Evolutionary conservation across 2,113 vertebrate species (phyloP).

Genomic region (Rhinichthys klamathensis): DNA sequence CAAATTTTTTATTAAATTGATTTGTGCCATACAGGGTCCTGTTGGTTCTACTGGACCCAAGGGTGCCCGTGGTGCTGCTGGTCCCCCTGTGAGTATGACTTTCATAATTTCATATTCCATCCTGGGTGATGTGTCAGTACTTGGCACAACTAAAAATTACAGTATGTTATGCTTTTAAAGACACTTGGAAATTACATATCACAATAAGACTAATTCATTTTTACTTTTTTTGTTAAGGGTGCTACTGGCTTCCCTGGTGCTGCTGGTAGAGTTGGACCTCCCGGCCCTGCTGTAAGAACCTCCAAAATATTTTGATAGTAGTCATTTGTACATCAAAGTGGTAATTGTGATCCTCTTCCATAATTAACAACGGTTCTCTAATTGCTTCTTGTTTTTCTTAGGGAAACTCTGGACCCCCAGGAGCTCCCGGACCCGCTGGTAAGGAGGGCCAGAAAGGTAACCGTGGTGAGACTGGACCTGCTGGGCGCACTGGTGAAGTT

Average conservation of each 20-base stretch:
- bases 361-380: conserved; percentile 7
- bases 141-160: not conserved
- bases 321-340: not conserved
- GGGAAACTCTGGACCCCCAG: conserved; percentile 90
- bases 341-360: not conserved
- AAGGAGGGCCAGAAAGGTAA: conserved; percentile 94
- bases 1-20: not conserved
- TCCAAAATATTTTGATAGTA: not conserved
- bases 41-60: conserved; percentile 93
- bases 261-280: conserved; percentile 89
- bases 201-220: conserved; percentile 4
- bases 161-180: not conserved
- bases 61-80: conserved; percentile 89
- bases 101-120: not conserved
- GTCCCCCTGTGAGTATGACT: conserved; percentile 90
- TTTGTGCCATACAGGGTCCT: conserved; percentile 80
- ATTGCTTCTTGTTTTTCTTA: conserved; percentile 55
- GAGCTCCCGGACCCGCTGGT: conserved; percentile 84
- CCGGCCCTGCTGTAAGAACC: conserved; percentile 90
- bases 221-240: conserved; percentile 77
- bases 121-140: not conserved
- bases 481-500: conserved; percentile 88
- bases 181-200: not conserved
- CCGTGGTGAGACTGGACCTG: conserved; percentile 93
- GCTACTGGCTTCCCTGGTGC: conserved; percentile 91